Percentiles rank a stretch among this genome's conserved stretches.
Conservation (phyloP, 2,113 vertebrate species). For the Plecotus auritus region DNA sequence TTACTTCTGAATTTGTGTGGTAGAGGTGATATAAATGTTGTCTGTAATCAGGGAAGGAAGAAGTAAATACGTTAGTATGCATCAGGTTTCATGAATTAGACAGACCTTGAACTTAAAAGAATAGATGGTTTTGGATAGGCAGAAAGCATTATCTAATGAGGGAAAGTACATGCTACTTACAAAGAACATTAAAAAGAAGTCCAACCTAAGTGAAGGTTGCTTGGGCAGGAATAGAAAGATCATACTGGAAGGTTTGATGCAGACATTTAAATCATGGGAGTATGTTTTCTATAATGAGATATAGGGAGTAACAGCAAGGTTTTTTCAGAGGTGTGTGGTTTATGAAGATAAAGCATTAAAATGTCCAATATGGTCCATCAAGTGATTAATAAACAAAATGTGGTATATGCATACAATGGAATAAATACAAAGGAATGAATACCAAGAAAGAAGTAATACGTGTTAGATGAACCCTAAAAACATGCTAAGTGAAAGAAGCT, state of each 20-base stretch:
- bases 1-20: conserved; percentile 28
- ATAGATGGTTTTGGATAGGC: not conserved
- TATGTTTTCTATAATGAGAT: not conserved
- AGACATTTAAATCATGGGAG: not conserved
- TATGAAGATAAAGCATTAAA: conserved; percentile 29
- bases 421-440: not conserved
- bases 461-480: not conserved
- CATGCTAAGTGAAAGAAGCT: not conserved
- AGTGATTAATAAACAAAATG: not conserved
- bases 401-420: not conserved
- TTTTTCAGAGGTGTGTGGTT: not conserved
- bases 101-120: conserved; percentile 4
- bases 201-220: not conserved
- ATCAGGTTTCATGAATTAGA: not conserved
- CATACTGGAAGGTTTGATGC: not conserved
- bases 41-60: not conserved
- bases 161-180: not conserved
- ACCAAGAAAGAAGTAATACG: not conserved
- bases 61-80: not conserved
- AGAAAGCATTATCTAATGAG: not conserved
- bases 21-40: not conserved
- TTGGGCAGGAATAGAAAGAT: not conserved
- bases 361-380: not conserved
- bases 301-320: not conserved
- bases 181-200: conserved; percentile 20